These are phyloP conservation scores for Okapia johnstoni DNA, from an alignment of 2,113 vertebrate species.

Conservation along the genomic window DNA sequence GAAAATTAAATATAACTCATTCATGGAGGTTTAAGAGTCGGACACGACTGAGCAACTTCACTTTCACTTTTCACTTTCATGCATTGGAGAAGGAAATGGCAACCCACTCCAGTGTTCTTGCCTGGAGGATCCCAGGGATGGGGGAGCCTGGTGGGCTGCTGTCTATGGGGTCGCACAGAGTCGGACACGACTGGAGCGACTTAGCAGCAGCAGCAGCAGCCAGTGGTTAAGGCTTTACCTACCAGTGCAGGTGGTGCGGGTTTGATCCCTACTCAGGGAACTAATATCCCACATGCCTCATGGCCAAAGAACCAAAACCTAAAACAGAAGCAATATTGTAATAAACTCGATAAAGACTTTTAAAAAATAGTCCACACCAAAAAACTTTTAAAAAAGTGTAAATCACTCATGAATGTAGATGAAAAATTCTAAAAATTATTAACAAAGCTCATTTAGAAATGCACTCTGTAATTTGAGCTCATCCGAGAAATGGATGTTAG, in stretches of 20 bases:
- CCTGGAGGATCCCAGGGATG: too few species aligned
- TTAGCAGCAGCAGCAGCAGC: too few species aligned
- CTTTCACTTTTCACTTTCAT: too few species aligned
- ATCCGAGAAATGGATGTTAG: neutral
- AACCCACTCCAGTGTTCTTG: too few species aligned
- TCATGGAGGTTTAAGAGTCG: neutral
- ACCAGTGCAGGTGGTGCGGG: neutral
- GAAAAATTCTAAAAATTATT: neutral
- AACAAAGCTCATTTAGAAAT: neutral
- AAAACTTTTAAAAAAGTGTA: neutral
- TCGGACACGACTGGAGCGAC: too few species aligned
- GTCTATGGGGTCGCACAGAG: too few species aligned
- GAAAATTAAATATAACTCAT: neutral
- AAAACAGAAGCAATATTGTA: neutral
- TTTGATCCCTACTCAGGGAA: neutral
- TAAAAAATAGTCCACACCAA: neutral
- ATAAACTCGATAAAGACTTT: neutral
- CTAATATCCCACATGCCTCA: neutral
- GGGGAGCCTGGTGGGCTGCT: too few species aligned
- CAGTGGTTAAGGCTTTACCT: neutral
- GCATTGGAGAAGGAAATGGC: too few species aligned
- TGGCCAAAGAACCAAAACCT: neutral
- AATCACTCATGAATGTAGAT: neutral
- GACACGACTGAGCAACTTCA: too few species aligned
- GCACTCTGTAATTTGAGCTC: neutral